These are phyloP conservation scores for Aleiodes testaceus DNA, from an alignment of 2,888 invertebrate genomes.

Conservation along the genomic window DNA sequence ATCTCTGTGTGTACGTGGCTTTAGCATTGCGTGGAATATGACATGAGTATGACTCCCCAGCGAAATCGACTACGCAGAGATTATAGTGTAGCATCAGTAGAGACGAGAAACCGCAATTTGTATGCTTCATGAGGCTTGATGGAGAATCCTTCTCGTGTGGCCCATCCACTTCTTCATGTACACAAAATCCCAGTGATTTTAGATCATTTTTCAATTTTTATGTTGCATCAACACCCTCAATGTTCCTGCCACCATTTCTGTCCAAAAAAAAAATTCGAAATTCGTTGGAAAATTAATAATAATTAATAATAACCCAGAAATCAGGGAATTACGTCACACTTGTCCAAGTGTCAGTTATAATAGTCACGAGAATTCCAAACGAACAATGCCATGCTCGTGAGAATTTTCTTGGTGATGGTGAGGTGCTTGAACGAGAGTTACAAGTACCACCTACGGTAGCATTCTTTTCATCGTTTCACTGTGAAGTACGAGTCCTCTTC, in stretches of 20 bases:
- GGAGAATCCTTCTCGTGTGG: conserved; percentile 19
- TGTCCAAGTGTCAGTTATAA: conserved; percentile 21
- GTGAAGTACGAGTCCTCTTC: not conserved
- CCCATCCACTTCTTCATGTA: not conserved
- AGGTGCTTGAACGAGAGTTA: conserved; percentile 17
- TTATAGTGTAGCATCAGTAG: not conserved
- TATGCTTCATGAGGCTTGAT: conserved; percentile 26
- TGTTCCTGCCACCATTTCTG: too few species aligned
- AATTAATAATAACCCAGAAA: conserved; percentile 11
- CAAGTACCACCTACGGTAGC: conserved; percentile 16
- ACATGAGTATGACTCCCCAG: conserved; percentile 11
- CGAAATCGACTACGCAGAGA: conserved; percentile 14
- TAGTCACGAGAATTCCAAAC: conserved; percentile 26
- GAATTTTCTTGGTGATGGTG: conserved; percentile 34
- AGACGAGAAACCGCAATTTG: conserved; percentile 16
- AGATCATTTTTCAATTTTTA: too few species aligned
- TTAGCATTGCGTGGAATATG: conserved; percentile 10
- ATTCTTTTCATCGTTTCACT: conserved; percentile 15
- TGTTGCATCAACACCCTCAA: too few species aligned
- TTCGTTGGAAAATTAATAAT: not conserved
- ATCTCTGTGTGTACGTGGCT: not conserved
- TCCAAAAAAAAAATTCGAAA: not conserved
- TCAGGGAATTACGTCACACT: conserved; percentile 12
- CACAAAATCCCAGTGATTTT: too few species aligned
- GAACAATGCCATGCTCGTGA: conserved; percentile 25